These are phyloP conservation scores for Aricia artaxerxes DNA, from an alignment of 2,888 invertebrate genomes.

Conservation along the genomic window DNA sequence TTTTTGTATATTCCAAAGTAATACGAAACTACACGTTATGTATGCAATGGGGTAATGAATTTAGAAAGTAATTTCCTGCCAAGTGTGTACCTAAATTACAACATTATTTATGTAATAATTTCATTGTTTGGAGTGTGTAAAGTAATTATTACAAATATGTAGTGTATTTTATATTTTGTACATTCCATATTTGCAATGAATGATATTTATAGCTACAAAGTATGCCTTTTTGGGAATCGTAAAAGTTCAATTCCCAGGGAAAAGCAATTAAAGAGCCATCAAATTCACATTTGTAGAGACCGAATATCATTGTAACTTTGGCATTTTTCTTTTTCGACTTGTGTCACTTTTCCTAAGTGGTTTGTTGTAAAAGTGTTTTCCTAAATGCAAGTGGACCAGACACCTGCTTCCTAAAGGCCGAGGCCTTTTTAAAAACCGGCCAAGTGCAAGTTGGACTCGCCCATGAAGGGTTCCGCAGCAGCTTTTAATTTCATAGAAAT, in stretches of 20 bases:
- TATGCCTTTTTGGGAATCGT: neutral
- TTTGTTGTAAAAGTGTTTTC: neutral
- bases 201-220: neutral
- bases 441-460: too few species aligned
- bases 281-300: conserved; percentile 10
- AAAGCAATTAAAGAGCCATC: conserved; percentile 1
- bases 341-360: neutral
- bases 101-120: conserved; percentile 23
- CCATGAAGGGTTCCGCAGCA: too few species aligned
- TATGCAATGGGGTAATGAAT: conserved; percentile 15
- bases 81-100: neutral
- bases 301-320: neutral
- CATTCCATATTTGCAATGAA: neutral
- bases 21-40: neutral
- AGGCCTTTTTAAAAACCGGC: neutral
- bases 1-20: neutral
- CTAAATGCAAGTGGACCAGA: neutral
- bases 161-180: neutral
- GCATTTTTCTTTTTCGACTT: neutral
- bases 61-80: conserved; percentile 30
- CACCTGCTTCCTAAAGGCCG: neutral
- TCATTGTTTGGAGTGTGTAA: conserved; percentile 6
- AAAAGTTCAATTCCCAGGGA: neutral
- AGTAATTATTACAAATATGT: neutral
- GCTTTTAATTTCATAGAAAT: too few species aligned